Evolutionary conservation across 2,888 invertebrate species (phyloP).

Genomic region (Papilio gigon): DNA sequence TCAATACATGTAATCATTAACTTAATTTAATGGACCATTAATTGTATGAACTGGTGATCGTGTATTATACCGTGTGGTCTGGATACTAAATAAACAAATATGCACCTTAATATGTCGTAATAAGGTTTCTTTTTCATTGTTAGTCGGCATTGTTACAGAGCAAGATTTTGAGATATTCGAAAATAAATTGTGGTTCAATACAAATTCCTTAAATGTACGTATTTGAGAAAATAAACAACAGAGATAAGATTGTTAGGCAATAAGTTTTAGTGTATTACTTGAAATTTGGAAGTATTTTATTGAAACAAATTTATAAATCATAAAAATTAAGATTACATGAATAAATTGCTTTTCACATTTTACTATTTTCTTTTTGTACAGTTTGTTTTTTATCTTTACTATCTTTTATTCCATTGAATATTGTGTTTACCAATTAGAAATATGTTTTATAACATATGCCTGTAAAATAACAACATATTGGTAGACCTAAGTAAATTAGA

Average conservation of each 20-base stretch:
- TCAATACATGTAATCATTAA: conserved; percentile 24
- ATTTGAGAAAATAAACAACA: conserved; percentile 9
- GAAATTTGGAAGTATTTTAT: neutral
- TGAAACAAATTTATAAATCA: neutral
- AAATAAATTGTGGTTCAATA: conserved; percentile 10
- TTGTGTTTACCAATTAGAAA: too few species aligned
- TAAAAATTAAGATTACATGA: neutral
- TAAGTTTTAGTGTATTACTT: conserved; percentile 4
- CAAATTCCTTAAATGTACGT: conserved; percentile 1
- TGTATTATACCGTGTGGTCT: conserved; percentile 7
- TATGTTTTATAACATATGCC: too few species aligned
- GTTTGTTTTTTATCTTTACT: too few species aligned
- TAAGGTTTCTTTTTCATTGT: conserved; percentile 2
- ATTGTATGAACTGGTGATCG: conserved; percentile 14
- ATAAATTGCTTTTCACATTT: too few species aligned
- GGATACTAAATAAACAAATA: neutral
- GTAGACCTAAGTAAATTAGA: too few species aligned
- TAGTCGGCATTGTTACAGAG: neutral
- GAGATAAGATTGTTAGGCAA: conserved; percentile 18
- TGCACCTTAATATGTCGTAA: neutral
- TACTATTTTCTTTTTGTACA: too few species aligned
- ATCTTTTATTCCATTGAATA: too few species aligned
- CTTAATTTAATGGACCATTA: conserved; percentile 37
- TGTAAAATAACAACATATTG: too few species aligned
- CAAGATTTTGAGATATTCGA: conserved; percentile 26